Base-by-base conservation (phyloP, 2,113 vertebrate species). In the Amia ocellicauda region DNA sequence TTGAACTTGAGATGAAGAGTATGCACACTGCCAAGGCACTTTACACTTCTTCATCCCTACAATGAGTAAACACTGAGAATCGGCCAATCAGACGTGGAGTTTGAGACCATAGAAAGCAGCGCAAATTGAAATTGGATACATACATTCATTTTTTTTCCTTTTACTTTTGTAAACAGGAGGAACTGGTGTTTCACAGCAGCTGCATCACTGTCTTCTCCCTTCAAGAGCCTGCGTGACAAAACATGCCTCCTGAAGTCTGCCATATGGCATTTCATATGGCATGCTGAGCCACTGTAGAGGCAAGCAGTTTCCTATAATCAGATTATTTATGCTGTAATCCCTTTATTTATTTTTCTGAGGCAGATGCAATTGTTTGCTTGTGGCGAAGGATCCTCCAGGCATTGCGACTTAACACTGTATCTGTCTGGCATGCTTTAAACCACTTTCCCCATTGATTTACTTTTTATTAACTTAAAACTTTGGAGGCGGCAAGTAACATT, bases 301-400 rank as follows among this genome's bases (percentile, higher is more conserved):
- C 58, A 76, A 68, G 71, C 51, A 60, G 16, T 66, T 65, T 67
- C 28, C 43, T 36, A 52, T 72, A 68, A 81, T 82, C 66, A 72
- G 69, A 84, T 80, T 73, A 79, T 62, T 47, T 63, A 68, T 60
- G 69, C 69, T 71, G 68, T 78, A 74, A 73, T 68, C 69, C 64
- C 67, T 72, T 74, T 68, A 77, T 79, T 73, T 75, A 74, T 75
- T 74, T 36, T 74, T 78, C 64, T 64, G 62, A 75, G 66, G 68
- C 63, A 70, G 63, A 80, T 74, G 55, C 68, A 74, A 70, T 78
- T 73, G 77, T 75, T 59, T 65, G 66, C 65, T 62, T 66, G 64
- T 75, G 62, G 69, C 67, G 74, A 67, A 72, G 64, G 67, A 83
- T 80, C 67, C 68, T 77, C 42, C 60, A 70, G 69, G 62, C 63